Conservation (phyloP, 92 coral and sea anemone genomes). For the Montipora capitata region DNA sequence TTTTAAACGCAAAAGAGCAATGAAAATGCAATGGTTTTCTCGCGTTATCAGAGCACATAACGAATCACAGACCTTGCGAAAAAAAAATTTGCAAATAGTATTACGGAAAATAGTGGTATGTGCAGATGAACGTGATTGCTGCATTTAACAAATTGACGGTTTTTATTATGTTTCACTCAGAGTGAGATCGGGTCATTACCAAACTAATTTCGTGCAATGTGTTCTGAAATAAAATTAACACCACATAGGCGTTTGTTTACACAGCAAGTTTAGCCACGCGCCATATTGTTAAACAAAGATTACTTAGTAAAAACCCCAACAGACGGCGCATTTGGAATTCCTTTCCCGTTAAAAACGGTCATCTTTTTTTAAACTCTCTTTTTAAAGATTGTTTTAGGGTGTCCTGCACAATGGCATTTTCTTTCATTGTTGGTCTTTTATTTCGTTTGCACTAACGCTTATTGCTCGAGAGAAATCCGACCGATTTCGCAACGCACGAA, state of each 20-base stretch:
- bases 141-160: not conserved
- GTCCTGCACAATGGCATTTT: not conserved
- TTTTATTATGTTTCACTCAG: not conserved
- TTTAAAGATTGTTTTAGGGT: not conserved
- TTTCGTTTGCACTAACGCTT: no score
- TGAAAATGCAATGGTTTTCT: not conserved
- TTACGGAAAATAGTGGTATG: not conserved
- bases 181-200: not conserved
- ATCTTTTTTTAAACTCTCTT: no score
- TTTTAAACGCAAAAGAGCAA: conserved; percentile 10
- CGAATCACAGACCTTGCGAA: not conserved
- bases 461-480: no score
- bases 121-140: not conserved
- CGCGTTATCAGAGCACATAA: not conserved
- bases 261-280: not conserved
- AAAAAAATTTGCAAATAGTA: not conserved
- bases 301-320: not conserved
- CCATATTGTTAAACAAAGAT: conserved; percentile 12
- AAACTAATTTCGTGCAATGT: conserved; percentile 20
- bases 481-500: no score
- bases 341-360: not conserved
- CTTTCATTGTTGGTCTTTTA: not conserved
- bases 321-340: conserved; percentile 1
- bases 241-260: conserved; percentile 9
- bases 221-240: conserved; percentile 15